Evolutionary conservation across 2,797 vertebrate genomes (phyloP).

Genomic region (Manis javanica): DNA sequence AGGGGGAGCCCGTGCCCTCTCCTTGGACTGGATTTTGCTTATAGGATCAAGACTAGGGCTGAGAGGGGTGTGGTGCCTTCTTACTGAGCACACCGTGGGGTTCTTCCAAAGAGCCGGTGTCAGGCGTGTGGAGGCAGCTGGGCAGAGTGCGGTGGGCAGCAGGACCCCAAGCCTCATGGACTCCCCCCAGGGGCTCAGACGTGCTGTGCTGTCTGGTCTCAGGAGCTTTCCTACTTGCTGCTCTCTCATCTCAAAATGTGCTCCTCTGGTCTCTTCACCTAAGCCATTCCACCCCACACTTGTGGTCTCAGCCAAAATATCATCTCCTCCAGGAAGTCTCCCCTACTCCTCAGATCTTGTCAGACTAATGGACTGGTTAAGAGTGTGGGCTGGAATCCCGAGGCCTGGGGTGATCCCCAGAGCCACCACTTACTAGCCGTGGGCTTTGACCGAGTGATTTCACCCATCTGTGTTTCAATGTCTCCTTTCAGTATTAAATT

Average conservation of each 20-base stretch:
- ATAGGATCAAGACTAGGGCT: neutral
- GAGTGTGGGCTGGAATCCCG: rapidly evolving
- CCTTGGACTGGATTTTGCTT: neutral
- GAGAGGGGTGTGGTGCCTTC: neutral
- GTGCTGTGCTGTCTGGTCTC: neutral
- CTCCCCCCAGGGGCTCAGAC: neutral
- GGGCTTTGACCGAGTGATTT: neutral
- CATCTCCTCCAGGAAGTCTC: neutral
- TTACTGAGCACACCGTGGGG: rapidly evolving
- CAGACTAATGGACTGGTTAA: neutral
- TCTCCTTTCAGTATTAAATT: neutral
- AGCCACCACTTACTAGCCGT: neutral
- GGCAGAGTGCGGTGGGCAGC: neutral
- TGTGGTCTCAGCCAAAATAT: neutral
- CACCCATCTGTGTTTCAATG: neutral
- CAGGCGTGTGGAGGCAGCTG: rapidly evolving
- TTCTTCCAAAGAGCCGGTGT: too few species aligned
- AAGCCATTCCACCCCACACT: neutral
- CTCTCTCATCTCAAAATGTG: neutral
- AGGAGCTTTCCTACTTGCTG: neutral
- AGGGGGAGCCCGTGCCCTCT: neutral
- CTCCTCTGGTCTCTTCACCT: neutral
- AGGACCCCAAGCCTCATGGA: rapidly evolving
- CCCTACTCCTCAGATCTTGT: neutral
- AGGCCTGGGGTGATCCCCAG: neutral